Base-by-base conservation (phyloP, 2,113 vertebrate species). In the Rhea americana region DNA sequence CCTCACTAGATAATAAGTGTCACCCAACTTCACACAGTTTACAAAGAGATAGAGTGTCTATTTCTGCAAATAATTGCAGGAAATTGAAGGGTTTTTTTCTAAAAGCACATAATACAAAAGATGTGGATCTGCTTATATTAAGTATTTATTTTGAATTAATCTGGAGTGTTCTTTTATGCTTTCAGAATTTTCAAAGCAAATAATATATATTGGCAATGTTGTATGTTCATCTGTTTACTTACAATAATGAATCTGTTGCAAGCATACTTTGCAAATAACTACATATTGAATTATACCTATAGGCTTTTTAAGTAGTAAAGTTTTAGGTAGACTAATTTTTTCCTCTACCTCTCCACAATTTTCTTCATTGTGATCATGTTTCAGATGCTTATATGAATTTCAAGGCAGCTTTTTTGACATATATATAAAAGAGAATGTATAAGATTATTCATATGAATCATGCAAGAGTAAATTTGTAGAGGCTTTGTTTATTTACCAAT, bases 311-410 rank as follows among this genome's bases (percentile, higher is more conserved):
- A 73, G 67, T 78, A 30, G 63, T 53, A 56, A 78, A 70, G 25
- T 55, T 55, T 66, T 50, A 82, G 32, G 25, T 19, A 13, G 24
- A 84, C 5, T 48, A 53, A 84, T 75, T 53, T 94, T 86, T 45
- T 37, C n/a, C 35, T 89, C 55, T 76, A 55, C 30, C 3, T 72
- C 82, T 85, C 77, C 63, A 39, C 85, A 77, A 89, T 94, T 92
- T 93, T 94, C 56, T 93, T 15, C 75, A 77, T 77, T 74, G 28
- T 76, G 71, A 79, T 92, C 53, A 7, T 73, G 39, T 87, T 92
- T 87, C 59, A 59, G 18, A 73, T 77, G 20, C 6, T 74, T 77
- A 26, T 43, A 75, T 4, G 5, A 89, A 22, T 83, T 85, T 89
- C n/a, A 68, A 51, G 22, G 30, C 20, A 85, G 19, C 30, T 87